These are phyloP conservation scores for Paracanthobrama guichenoti DNA, from an alignment of 2,113 vertebrate species.

Conservation along the genomic window DNA sequence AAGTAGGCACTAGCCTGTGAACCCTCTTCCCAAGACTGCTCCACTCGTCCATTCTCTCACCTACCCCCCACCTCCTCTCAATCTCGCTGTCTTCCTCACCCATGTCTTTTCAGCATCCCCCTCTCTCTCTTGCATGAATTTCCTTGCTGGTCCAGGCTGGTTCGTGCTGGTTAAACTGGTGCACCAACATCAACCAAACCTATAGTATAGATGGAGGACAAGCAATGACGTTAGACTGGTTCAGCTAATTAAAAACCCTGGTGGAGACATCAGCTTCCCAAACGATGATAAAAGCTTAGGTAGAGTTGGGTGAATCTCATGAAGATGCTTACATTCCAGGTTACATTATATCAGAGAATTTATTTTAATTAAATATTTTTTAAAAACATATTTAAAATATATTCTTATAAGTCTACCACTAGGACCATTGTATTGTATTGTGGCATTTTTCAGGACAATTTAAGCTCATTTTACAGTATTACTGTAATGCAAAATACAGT, in stretches of 20 bases:
- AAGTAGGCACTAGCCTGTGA: conserved; percentile 39
- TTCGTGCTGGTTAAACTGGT: not conserved
- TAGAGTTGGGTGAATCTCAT: not conserved
- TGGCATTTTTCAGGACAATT: no score
- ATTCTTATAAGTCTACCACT: no score
- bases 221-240: not conserved
- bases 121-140: conserved; percentile 8
- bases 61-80: conserved; percentile 38
- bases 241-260: not conserved
- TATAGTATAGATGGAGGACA: not conserved
- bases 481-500: not conserved
- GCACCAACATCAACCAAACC: not conserved
- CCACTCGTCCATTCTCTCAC: not conserved
- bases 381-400: no score
- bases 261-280: not conserved
- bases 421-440: no score
- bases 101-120: not conserved
- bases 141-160: not conserved
- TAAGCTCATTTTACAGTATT: not conserved
- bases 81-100: conserved; percentile 10
- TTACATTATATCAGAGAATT: not conserved
- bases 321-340: not conserved
- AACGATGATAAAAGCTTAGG: not conserved
- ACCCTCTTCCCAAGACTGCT: not conserved
- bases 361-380: no score